These are phyloP conservation scores for Microplitis manilae DNA, from an alignment of 2,888 invertebrate genomes.

Conservation along the genomic window DNA sequence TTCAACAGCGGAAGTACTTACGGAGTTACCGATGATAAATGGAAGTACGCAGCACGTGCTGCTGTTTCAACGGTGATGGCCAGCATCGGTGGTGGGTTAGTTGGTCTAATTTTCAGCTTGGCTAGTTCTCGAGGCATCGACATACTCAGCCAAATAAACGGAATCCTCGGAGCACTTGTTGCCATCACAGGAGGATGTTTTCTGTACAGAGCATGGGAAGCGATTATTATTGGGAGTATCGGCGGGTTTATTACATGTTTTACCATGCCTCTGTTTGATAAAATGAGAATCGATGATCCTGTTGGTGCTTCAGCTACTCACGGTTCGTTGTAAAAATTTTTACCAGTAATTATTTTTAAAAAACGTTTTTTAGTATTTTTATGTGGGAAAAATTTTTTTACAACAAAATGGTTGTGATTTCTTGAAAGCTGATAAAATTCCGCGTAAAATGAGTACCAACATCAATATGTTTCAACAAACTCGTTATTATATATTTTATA, in stretches of 20 bases:
- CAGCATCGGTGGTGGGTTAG: conserved; percentile 90
- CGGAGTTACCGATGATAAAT: conserved; percentile 86
- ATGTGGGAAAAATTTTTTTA: too few species aligned
- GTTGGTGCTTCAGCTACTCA: conserved; percentile 94
- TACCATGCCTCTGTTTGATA: conserved; percentile 84
- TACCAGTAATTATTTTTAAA: too few species aligned
- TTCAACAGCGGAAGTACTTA: conserved; percentile 95
- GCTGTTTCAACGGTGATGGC: conserved; percentile 93
- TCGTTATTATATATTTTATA: too few species aligned
- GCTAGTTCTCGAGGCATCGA: conserved; percentile 81
- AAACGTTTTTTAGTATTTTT: too few species aligned
- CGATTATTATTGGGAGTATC: conserved; percentile 84
- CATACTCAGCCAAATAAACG: conserved; percentile 90
- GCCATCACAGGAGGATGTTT: conserved; percentile 91
- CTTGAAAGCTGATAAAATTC: too few species aligned
- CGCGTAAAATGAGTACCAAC: too few species aligned
- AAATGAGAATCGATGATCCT: conserved; percentile 87
- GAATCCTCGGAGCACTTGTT: conserved; percentile 89
- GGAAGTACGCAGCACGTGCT: conserved; percentile 92
- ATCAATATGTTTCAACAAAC: too few species aligned
- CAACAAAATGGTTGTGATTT: too few species aligned
- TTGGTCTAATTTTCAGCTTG: conserved; percentile 75
- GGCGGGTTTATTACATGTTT: conserved; percentile 83
- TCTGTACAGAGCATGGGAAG: conserved; percentile 89
- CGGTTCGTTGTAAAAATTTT: conserved; percentile 70